Evolutionary conservation across 2,797 vertebrate species (phyloP), one percentile per base, ranked within the genome.

Genomic region (Sebastes diploproa): DNA sequence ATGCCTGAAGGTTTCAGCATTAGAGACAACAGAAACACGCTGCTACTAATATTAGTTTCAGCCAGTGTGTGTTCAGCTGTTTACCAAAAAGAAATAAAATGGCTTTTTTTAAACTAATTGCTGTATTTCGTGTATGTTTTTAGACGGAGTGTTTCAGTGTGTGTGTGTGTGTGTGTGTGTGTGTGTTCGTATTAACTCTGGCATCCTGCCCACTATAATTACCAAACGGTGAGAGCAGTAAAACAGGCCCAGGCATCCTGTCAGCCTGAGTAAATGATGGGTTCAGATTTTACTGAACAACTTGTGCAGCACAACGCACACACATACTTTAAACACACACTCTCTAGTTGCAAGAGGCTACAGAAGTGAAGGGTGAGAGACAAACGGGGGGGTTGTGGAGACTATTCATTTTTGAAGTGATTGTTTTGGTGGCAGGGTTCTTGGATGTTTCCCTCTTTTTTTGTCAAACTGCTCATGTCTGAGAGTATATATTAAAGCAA

Each of bases 181-280:
- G 8, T 30, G 12, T 12, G 34, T 70, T 54, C 7, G 7, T 20
- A 50, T 68, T 71, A 32, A 55, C 70, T 80, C 58, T 76, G 67
- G 65, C 59, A 34, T 85, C 55, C 80, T 58, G 23, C 32, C 54
- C 30, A 60, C 81, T 75, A 18, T 91, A 81, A 92, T 90, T 90
- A 91, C 63, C 46, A 65, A 22, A 74, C 2, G 1, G 36, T 78
- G 86, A 68, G 66, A 81, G 69, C 81, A 42, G 56, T 88, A 75
- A 77, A 86, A 89, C 87, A 85, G 73, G 78, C 73, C 63, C 64
- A 72, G 80, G 72, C 80, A 58, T 85, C 75, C 50, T 75, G 56
- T 89, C 61, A 70, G 75, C 10, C 34, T 0, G 25, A 77, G 46
- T 67, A 89, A 89, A 86, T 88, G 50, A 84, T 38, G 72, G 86